phyloP scores from a whole-genome alignment of 2,113 vertebrate genomes.

The Mystacornis crossleyi region DNA sequence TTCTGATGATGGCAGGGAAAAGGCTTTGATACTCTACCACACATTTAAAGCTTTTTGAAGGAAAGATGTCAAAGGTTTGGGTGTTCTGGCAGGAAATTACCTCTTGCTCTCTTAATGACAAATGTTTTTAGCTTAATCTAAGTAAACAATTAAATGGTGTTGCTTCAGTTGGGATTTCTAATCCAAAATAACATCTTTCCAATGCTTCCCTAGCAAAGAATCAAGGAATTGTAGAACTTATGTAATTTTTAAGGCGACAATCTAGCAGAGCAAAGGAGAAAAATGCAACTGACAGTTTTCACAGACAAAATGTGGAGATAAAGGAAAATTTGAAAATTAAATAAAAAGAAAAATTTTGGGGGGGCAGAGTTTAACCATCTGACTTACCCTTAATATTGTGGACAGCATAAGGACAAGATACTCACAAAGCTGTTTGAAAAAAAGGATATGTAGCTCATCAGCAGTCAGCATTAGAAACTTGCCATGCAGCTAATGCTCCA shows the following conservation, averaged over 20 bases:
- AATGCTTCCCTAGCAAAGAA: not conserved
- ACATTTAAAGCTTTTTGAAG: slow-evolving; percentile 73
- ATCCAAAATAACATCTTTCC: slow-evolving; percentile 66
- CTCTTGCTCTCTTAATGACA: slow-evolving; percentile 67
- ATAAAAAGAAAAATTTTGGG: not conserved
- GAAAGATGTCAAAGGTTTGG: slow-evolving; percentile 81
- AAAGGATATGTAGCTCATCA: not conserved
- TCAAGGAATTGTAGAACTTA: not conserved
- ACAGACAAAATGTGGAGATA: not conserved
- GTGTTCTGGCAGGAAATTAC: slow-evolving; percentile 76
- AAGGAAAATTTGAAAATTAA: not conserved
- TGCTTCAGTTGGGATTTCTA: slow-evolving; percentile 74
- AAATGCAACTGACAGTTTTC: not conserved
- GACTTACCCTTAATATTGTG: not conserved
- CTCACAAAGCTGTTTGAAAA: not conserved
- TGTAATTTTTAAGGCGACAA: not conserved
- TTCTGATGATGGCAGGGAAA: slow-evolving; percentile 72
- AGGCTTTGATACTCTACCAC: slow-evolving; percentile 73
- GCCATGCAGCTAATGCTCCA: not conserved
- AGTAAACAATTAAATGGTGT: slow-evolving; percentile 83
- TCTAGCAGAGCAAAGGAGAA: not conserved
- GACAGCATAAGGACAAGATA: not conserved
- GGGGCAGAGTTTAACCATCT: not conserved
- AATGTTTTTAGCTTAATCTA: slow-evolving; percentile 80
- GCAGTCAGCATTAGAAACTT: not conserved